Evolutionary conservation across 1,140 invertebrate species (phyloP), one percentile per base, ranked within the genome.

Genomic region (Ceratina australensis): DNA sequence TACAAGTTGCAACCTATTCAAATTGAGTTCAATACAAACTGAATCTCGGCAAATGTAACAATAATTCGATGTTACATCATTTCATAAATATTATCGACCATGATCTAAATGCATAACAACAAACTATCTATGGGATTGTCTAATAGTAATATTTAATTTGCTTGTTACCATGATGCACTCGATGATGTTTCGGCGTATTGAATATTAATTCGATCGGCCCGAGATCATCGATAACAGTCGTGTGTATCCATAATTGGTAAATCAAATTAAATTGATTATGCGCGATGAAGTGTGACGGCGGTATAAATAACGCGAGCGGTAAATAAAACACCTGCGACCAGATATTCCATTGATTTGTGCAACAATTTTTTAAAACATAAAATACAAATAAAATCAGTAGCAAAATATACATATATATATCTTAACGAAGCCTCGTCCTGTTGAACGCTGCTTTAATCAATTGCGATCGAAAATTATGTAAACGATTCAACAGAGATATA

Each of bases 231-330:
- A 98, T 94, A 0, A 96, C 93, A 87, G 97, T 95, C 0, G 97
- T 98, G 89, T 98, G 97, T 59, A 98, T 96, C 97, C 97, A 98
- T 87, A 98, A 96, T 93, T 98, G 97, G 91, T 96, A 98, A 13
- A 98, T 93, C 54, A 97, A 93, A 90, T 97, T 98, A 88, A 98
- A 96, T 87, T 98, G 96, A 78, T 95, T 94, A 89, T 98, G 97
- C 49, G 95, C 95, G 52, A 97, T 90, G 88, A 97, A 97, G 74
- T 97, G 95, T 1, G 96, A 94, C n/a, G 97, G 96, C 3, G 97
- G 97, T 60, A 98, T 94, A 60, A 95, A 93, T 7, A 98, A 85
- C 0, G 97, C 96, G 76, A 98, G 89, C 1, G 97, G 97, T 13
- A 98, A 92, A 89, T 98, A 98, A 89, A 98, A 97, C 0, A 96